Evolutionary conservation across 2,797 vertebrate species (phyloP).

Genomic region (Ciconia nigra): DNA sequence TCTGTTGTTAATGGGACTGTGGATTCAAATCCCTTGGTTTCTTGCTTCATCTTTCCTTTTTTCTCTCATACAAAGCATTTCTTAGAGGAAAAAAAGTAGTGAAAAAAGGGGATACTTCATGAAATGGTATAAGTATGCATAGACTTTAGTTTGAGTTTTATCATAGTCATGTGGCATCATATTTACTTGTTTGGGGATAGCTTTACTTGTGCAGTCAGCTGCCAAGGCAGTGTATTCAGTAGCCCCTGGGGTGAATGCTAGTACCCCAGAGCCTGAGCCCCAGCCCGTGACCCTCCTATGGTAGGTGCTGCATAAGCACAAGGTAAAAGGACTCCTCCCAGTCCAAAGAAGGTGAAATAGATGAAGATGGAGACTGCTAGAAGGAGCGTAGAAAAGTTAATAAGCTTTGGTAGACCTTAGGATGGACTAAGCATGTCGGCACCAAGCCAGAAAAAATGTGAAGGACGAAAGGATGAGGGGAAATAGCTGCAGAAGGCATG

Average conservation of each 20-base stretch:
- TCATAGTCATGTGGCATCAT: fast-evolving
- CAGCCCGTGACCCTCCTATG: neutral
- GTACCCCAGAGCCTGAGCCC: neutral
- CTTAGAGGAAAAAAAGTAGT: neutral
- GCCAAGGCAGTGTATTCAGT: neutral
- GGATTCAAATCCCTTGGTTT: neutral
- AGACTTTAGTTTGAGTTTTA: neutral
- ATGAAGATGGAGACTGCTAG: neutral
- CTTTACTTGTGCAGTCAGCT: neutral
- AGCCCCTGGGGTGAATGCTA: neutral
- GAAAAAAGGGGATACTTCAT: neutral
- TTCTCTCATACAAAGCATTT: neutral
- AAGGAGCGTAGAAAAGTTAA: neutral
- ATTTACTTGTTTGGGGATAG: neutral
- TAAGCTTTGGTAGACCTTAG: neutral
- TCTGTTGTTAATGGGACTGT: neutral
- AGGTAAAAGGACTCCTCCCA: neutral
- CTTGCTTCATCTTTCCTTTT: neutral
- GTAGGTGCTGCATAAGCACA: neutral
- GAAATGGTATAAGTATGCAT: neutral
- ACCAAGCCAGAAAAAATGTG: neutral
- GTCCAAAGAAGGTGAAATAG: neutral
- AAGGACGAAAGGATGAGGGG: neutral
- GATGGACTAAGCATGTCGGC: neutral
- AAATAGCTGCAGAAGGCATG: neutral